Base-by-base conservation (phyloP, 2,113 vertebrate genomes). In the Chinchilla lanigera region DNA sequence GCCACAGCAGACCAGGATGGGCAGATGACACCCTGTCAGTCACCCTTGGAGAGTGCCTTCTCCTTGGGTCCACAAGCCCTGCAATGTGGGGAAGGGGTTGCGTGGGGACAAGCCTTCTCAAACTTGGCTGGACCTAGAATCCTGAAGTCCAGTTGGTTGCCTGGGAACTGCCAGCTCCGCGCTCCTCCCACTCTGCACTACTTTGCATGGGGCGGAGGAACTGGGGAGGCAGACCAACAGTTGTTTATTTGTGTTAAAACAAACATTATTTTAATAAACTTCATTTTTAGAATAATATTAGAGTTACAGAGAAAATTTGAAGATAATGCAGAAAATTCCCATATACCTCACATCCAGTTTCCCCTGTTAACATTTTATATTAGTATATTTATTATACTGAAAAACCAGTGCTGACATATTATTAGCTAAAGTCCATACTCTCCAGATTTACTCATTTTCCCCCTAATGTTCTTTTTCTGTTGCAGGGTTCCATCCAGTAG, bases 221-320 rank as follows among this genome's bases (percentile, higher is more conserved):
- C 75, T 91, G 35, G 35, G 44, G 73, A 75, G 33, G 75, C 38
- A 77, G 30, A 30, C 0, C 69, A 44, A 5, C 44, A 50, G 16
- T 12, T 56, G 30, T 38, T 58, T 73, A 35, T 86, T 65, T 82
- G 61, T 86, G 77, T 88, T 3, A 7, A 80, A 77, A 75, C 61
- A 54, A 35, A 60, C 22, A 90, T 85, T 65, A 85, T 84, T 78
- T 56, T 84, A 84, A 81, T 58, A 12, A 69, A 60, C 12, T 78
- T 67, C 50, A 73, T 38, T 80, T 80, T 52, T 80, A 54, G 47
- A 30, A 52, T 26, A 80, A 52, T 54, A 52, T 35, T 54, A 80
- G 65, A 44, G 77, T 93, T 89, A 92, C 44, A 89, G 78, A 94
- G 67, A 90, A 84, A 81, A 82, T 58, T 11, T 71, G 85, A 88